Conservation (phyloP, 2,797 vertebrate species). For the Eidolon dupreanum region DNA sequence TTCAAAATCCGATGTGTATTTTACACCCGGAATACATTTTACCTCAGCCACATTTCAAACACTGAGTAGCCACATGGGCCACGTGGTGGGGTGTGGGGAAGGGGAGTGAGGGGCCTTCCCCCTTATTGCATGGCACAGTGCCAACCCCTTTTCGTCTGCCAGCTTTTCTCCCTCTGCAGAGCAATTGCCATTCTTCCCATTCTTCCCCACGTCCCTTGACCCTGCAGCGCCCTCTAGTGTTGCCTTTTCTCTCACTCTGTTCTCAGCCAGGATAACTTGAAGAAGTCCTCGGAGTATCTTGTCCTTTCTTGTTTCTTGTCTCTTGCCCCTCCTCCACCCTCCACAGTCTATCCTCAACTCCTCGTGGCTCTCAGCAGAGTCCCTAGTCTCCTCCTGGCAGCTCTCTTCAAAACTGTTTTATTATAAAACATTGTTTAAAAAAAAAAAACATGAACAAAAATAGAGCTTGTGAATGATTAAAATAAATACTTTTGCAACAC, state of each 20-base stretch:
- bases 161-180: too few relatives aligned
- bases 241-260: not conserved
- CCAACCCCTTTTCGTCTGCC: too few relatives aligned
- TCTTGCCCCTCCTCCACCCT: fast-evolving
- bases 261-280: not conserved
- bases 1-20: not conserved
- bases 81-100: too few relatives aligned
- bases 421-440: not conserved
- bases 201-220: not conserved
- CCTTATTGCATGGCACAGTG: not conserved
- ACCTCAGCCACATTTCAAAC: not conserved
- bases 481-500: not conserved
- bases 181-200: fast-evolving
- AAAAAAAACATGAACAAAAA: not conserved
- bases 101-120: too few relatives aligned
- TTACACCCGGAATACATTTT: not conserved
- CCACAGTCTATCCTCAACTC: too few relatives aligned
- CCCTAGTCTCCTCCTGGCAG: not conserved
- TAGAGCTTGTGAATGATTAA: not conserved
- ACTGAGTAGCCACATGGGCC: not conserved
- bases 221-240: not conserved
- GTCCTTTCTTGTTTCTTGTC: not conserved
- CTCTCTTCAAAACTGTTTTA: not conserved
- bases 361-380: not conserved
- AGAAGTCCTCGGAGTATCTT: not conserved